These are phyloP conservation scores for Lucilia sericata DNA, from an alignment of 1,140 invertebrate species.

Conservation along the genomic window DNA sequence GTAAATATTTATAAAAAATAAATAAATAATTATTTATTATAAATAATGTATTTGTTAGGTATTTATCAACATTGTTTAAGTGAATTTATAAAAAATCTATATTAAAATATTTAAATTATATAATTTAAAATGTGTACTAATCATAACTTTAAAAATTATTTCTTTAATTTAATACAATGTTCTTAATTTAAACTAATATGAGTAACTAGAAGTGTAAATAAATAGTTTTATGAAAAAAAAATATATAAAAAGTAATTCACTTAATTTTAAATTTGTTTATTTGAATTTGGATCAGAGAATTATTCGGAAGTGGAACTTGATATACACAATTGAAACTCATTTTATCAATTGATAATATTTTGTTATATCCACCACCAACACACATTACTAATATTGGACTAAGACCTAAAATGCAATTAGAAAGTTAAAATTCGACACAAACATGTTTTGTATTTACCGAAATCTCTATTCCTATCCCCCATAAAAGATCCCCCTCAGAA, in stretches of 20 bases:
- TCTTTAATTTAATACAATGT: background rate
- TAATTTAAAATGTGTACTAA: slow-evolving; percentile 30
- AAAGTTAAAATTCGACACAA: no score
- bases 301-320: no score
- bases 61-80: background rate
- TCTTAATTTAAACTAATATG: background rate
- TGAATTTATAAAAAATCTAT: slow-evolving; percentile 13
- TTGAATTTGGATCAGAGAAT: no score
- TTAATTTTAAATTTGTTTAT: no score
- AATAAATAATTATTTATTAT: background rate
- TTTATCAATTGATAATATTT: no score
- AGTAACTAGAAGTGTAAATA: slow-evolving; percentile 21
- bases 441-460: no score
- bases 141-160: slow-evolving; percentile 13
- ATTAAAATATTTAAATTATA: background rate
- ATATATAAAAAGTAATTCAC: background rate
- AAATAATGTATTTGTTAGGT: background rate
- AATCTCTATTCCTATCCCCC: no score
- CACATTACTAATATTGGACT: no score
- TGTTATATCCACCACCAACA: no score
- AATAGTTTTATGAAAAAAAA: slow-evolving; percentile 9
- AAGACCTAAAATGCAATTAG: no score
- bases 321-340: no score
- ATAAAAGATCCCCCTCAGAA: no score
- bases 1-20: slow-evolving; percentile 30